Conservation (phyloP, 2,888 invertebrate genomes). For the Ptychoptera contaminata region DNA sequence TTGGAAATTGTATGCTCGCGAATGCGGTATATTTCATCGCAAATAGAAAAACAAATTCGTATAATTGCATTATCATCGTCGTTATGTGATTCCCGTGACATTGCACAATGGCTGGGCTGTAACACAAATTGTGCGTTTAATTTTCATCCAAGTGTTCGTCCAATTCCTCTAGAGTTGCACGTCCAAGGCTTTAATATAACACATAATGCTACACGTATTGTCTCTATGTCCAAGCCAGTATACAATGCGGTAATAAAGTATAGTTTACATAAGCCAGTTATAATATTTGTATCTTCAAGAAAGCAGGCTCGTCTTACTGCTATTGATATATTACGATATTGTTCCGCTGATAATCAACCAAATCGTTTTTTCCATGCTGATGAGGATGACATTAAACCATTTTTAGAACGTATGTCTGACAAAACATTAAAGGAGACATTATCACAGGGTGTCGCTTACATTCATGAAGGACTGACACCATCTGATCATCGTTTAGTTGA, state of each 20-base stretch:
- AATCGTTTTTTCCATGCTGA: constrained; percentile 81
- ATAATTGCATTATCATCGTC: constrained; percentile 90
- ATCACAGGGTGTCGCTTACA: constrained; percentile 88
- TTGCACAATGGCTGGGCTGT: constrained; percentile 93
- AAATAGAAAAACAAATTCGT: constrained; percentile 76
- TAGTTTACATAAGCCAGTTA: constrained; percentile 69
- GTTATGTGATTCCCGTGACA: constrained; percentile 85
- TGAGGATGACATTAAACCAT: constrained; percentile 73
- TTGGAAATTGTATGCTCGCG: constrained; percentile 83
- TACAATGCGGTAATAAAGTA: constrained; percentile 82
- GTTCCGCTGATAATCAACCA: constrained; percentile 76
- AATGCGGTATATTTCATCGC: constrained; percentile 92
- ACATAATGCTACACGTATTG: constrained; percentile 88
- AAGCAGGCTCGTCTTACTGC: constrained; percentile 88
- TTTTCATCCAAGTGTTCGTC: constrained; percentile 96
- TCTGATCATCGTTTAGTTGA: constrained; percentile 83
- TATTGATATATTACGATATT: constrained; percentile 86
- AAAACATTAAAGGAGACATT: constrained; percentile 84
- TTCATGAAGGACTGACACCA: constrained; percentile 83
- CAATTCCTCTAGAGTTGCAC: constrained; percentile 86
- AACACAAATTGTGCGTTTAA: constrained; percentile 89
- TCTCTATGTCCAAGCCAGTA: constrained; percentile 96
- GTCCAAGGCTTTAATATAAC: constrained; percentile 96
- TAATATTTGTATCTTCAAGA: constrained; percentile 82
- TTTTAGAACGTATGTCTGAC: constrained; percentile 74